phyloP scores from a whole-genome alignment of 2,888 invertebrate genomes.

The Pammene fasciana region DNA sequence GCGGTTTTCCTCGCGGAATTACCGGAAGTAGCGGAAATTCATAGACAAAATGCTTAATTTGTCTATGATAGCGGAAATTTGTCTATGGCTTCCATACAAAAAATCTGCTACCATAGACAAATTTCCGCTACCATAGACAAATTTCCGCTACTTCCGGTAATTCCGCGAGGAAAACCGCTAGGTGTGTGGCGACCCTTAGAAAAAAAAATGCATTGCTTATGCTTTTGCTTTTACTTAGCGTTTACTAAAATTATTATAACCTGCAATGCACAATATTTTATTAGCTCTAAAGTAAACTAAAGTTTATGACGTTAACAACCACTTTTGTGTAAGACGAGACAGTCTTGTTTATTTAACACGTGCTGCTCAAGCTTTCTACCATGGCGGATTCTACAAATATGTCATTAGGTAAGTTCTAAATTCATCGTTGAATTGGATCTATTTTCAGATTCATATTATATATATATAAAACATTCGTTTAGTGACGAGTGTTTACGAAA shows the following conservation, averaged over 20 bases:
- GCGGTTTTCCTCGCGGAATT: no score
- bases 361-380: constrained; percentile 18
- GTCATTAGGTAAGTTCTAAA: constrained; percentile 35
- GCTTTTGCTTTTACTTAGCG: no score
- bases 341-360: constrained; percentile 32
- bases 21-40: no score
- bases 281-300: constrained; percentile 6
- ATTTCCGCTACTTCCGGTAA: no score
- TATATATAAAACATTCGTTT: neutral
- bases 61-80: no score
- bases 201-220: no score
- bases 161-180: no score
- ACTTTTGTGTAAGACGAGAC: constrained; percentile 1
- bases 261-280: constrained; percentile 1
- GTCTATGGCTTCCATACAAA: no score
- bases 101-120: no score
- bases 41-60: no score
- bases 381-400: constrained; percentile 30
- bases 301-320: constrained; percentile 10
- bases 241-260: constrained; percentile 4
- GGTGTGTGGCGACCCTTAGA: no score
- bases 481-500: neutral
- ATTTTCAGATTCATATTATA: constrained; percentile 26
- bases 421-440: constrained; percentile 19
- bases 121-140: no score